Percentiles rank a stretch among this genome's conserved stretches.
phyloP scores from a whole-genome alignment of 2,113 vertebrate species.

The Ptilorrhoa leucosticta region DNA sequence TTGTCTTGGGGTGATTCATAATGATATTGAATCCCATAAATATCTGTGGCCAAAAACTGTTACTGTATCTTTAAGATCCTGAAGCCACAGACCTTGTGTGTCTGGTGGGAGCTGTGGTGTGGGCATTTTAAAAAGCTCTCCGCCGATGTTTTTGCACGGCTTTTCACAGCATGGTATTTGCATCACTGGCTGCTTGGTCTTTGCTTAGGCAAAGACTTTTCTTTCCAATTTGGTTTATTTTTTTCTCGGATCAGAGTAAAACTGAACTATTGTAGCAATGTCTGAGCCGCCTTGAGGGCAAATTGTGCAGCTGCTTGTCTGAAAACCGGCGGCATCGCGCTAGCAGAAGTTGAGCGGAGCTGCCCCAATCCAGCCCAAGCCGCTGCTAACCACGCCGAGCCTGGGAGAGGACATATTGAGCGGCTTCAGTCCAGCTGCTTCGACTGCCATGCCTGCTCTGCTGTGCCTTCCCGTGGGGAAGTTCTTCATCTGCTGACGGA shows the following conservation, averaged over 20 bases:
- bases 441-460: not conserved
- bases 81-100: rapidly evolving
- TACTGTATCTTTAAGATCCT: not conserved
- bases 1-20: not conserved
- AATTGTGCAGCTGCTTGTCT: not conserved
- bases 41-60: not conserved
- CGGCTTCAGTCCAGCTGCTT: not conserved
- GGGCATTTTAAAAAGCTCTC: not conserved
- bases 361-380: not conserved
- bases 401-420: not conserved
- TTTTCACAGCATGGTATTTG: not conserved
- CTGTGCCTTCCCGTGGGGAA: not conserved
- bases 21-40: not conserved
- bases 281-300: rapidly evolving
- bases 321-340: rapidly evolving
- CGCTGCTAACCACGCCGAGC: not conserved
- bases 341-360: not conserved
- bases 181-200: rapidly evolving
- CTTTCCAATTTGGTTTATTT: not conserved
- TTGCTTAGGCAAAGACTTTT: not conserved
- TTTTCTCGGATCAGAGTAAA: rapidly evolving
- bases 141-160: not conserved
- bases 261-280: not conserved
- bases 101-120: rapidly evolving
- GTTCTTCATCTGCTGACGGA: not conserved